Conservation (phyloP, 1,140 invertebrate species). For the Elymnias hypermnestra region DNA sequence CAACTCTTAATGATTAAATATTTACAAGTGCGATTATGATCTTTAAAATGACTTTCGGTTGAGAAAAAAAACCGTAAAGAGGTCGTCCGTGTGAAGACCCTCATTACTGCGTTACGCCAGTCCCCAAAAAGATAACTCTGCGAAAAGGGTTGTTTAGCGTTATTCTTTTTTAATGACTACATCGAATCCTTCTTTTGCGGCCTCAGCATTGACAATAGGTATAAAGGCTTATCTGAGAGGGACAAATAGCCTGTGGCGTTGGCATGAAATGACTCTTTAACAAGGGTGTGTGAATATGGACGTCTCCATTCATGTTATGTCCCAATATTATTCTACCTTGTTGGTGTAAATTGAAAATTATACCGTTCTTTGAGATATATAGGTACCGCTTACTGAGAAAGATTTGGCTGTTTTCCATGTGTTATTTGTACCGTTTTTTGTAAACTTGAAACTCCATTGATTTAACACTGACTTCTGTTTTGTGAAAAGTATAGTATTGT, state of each 20-base stretch:
- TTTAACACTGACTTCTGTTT: too few species aligned
- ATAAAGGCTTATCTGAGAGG: conserved; percentile 33
- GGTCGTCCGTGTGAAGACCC: too few species aligned
- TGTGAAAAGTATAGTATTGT: too few species aligned
- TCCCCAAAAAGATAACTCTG: conserved; percentile 4
- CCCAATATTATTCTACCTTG: conserved; percentile 21
- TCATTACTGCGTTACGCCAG: neutral
- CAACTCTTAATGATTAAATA: too few species aligned
- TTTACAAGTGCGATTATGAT: too few species aligned
- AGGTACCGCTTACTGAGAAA: too few species aligned
- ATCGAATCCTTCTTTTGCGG: conserved; percentile 20
- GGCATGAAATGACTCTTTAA: conserved; percentile 33
- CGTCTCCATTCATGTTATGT: conserved; percentile 27
- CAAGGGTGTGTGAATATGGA: conserved; percentile 27
- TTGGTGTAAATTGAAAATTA: conserved; percentile 18
- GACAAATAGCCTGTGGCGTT: conserved; percentile 35
- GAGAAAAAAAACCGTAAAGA: too few species aligned
- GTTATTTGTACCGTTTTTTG: too few species aligned
- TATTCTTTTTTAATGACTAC: conserved; percentile 25
- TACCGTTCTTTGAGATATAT: conserved; percentile 8
- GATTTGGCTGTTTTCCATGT: neutral
- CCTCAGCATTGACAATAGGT: conserved; percentile 27
- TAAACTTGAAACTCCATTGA: too few species aligned
- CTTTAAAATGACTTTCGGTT: too few species aligned
- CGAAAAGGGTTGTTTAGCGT: conserved; percentile 12